These are phyloP conservation scores for Carcharodon carcharias DNA, from an alignment of 2,797 vertebrate genomes.

Conservation along the genomic window DNA sequence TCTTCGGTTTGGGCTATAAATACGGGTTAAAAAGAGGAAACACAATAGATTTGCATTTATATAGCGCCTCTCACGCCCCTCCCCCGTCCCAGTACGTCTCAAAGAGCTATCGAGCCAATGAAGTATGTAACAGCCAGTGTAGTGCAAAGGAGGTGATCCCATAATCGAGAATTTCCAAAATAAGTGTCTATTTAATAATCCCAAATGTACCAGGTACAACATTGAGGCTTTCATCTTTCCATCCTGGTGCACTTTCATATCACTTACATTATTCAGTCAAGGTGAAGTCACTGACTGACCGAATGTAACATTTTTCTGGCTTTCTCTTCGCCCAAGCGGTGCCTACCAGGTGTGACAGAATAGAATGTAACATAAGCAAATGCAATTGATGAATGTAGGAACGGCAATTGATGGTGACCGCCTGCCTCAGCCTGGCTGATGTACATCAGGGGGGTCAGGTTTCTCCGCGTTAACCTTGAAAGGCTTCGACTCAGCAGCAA, in stretches of 20 bases:
- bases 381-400: background rate
- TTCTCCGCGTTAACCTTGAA: background rate
- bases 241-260: background rate
- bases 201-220: background rate
- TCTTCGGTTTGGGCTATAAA: background rate
- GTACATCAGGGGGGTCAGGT: background rate
- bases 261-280: background rate
- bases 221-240: background rate
- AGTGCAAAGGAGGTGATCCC: background rate
- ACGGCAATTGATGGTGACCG: background rate
- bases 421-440: background rate
- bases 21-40: background rate
- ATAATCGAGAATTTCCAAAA: background rate
- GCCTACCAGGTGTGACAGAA: background rate
- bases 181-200: background rate
- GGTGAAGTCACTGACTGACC: background rate
- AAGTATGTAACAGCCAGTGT: background rate
- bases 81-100: no score
- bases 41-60: background rate
- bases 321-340: background rate
- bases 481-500: background rate
- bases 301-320: background rate
- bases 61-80: background rate
- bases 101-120: background rate
- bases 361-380: background rate